A percentile compares a stretch with the other conserved stretches of the same genome.
Evolutionary conservation across 2,113 vertebrate species (phyloP).

Genomic region (Chloebia gouldiae): DNA sequence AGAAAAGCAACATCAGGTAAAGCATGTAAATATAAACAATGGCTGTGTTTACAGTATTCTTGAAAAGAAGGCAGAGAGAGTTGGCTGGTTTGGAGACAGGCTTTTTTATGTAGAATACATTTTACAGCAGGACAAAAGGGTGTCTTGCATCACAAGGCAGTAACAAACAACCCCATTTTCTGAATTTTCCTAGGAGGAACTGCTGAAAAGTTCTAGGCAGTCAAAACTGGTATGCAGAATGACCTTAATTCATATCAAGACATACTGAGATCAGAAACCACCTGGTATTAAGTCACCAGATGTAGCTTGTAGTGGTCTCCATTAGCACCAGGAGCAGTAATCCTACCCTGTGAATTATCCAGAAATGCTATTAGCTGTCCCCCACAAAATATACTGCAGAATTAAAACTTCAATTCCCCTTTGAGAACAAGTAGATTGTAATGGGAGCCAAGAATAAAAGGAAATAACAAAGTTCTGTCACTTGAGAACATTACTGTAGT

Average conservation of each 20-base stretch:
- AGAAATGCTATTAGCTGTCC: background rate
- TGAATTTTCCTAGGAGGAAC: background rate
- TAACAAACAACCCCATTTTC: background rate
- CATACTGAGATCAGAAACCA: background rate
- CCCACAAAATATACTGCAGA: background rate
- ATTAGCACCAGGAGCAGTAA: slow-evolving; percentile 12
- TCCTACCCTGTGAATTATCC: background rate
- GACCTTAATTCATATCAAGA: background rate
- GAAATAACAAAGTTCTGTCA: background rate
- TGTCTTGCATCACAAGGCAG: background rate
- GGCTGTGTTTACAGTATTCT: background rate
- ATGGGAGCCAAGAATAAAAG: background rate
- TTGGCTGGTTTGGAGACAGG: background rate
- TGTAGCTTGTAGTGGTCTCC: background rate
- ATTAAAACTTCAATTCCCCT: background rate
- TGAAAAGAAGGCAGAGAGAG: background rate
- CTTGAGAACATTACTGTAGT: background rate
- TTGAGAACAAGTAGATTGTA: background rate
- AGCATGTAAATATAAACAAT: background rate
- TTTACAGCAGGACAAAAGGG: background rate
- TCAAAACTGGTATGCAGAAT: background rate
- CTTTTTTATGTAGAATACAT: background rate
- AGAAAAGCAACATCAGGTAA: background rate
- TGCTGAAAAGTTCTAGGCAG: background rate
- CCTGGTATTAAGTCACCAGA: background rate